Percentiles rank a stretch among this genome's conserved stretches.
Conservation (phyloP, 2,888 invertebrate genomes). For the Cephus nigrinus region DNA sequence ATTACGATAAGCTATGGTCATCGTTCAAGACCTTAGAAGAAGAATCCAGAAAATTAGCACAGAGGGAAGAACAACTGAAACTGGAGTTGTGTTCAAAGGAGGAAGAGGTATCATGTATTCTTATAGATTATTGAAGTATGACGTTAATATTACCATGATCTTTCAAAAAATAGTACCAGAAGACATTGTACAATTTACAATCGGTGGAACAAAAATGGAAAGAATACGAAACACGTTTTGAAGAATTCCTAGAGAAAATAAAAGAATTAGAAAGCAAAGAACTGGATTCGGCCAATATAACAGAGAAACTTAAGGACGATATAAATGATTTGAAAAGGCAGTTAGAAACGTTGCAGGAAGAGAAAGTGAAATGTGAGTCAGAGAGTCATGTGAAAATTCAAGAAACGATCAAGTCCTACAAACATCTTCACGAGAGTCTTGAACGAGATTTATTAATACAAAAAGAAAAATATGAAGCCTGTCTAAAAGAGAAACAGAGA, state of each 20-base stretch:
- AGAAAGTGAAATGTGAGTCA: background rate
- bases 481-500: slow-evolving; percentile 20
- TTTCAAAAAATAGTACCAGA: background rate
- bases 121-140: background rate
- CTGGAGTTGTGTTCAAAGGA: background rate
- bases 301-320: slow-evolving; percentile 20
- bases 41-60: background rate
- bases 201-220: background rate
- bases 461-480: slow-evolving; percentile 23
- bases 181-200: background rate
- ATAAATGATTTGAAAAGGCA: slow-evolving; percentile 15
- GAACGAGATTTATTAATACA: slow-evolving; percentile 16
- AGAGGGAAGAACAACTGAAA: background rate
- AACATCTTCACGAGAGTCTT: slow-evolving; percentile 20
- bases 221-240: background rate
- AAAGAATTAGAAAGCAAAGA: background rate
- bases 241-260: background rate
- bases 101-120: background rate
- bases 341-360: slow-evolving; percentile 1
- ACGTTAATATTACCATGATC: background rate
- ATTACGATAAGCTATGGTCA: background rate
- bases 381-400: background rate
- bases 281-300: background rate
- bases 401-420: background rate
- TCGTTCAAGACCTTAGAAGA: background rate